Evolutionary conservation across 2,113 vertebrate species (phyloP).

Genomic region (Sinocyclocheilus anophthalmus): DNA sequence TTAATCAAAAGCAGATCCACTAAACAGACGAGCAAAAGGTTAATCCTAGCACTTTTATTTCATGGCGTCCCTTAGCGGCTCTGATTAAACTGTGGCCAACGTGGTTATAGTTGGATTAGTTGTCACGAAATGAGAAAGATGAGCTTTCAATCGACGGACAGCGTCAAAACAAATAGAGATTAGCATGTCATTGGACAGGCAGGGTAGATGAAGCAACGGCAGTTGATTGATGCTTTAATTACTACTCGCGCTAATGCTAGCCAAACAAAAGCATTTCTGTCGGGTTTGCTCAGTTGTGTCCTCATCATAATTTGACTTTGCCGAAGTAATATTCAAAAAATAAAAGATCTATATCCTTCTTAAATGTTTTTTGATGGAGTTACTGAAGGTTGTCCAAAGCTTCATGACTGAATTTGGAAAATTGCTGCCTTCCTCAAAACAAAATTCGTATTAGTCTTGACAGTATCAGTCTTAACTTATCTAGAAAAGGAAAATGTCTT

Average conservation of each 20-base stretch:
- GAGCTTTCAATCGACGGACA: not conserved
- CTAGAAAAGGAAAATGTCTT: not conserved
- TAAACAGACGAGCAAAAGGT: conserved; percentile 40
- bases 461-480: not conserved
- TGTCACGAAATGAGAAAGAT: conserved; percentile 1
- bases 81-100: conserved; percentile 44
- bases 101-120: conserved; percentile 30
- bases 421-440: not conserved
- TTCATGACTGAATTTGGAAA: not conserved
- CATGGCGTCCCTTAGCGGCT: not conserved
- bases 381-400: not conserved
- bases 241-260: not conserved
- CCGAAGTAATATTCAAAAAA: not conserved
- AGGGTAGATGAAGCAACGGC: not conserved
- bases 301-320: not conserved
- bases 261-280: conserved; percentile 12
- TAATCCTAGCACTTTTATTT: conserved; percentile 41
- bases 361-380: conserved; percentile 4
- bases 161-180: not conserved
- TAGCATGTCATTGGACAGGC: not conserved
- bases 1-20: conserved; percentile 49
- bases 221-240: conserved; percentile 15
- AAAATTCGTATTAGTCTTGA: not conserved
- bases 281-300: not conserved
- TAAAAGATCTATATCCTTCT: not conserved